Base-by-base conservation (phyloP, 2,888 invertebrate species). In the Sipunculus nudus region DNA sequence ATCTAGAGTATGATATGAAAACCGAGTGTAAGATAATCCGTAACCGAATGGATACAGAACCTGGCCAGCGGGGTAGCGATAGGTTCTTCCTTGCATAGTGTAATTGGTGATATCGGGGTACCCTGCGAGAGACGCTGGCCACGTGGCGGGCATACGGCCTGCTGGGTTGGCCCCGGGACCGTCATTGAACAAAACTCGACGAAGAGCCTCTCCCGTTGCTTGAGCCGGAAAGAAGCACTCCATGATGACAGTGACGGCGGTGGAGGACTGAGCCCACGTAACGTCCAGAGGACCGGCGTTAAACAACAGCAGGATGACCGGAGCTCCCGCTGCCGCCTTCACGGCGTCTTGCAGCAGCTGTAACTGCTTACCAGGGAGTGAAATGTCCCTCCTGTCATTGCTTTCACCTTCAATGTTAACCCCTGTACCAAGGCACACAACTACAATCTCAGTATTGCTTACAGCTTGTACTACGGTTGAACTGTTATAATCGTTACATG, bases 151-250 rank as follows among this genome's bases (percentile, higher is more conserved):
- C 19, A 79, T 61, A 31, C 80, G 63, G 16, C 71, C 80, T 4
- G 75, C 76, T 19, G 77, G 77, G 47, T 74, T 76, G 26, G 75
- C 61, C 19, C 62, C 61, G 1, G 65, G 59, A 5, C 67, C 71
- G 1, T 45, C 35, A 25, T 61, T 67, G 53, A 71, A 69, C 21
- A 79, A 46, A 2, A 74, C 73, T 29, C 65, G 64, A 21, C 62
- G 61, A 4, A 80, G 53, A 2, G 79, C 78, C n/a, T 62, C 68
- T 1, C 80, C 80, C 2, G 78, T 71, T 1, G 75, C 66, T 61
- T 80, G 79, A 10, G 78, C 80, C 8, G 81, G 79, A 58, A 77
- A 80, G 61, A 77, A 78, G 49, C 76, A 74, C 53, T 75, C 72
- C 13, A 79, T 31, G 59, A 72, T 77, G 47, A 75, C 75, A 0